Evolutionary conservation across 2,113 vertebrate species (phyloP).

Genomic region (Arothron firmamentum): DNA sequence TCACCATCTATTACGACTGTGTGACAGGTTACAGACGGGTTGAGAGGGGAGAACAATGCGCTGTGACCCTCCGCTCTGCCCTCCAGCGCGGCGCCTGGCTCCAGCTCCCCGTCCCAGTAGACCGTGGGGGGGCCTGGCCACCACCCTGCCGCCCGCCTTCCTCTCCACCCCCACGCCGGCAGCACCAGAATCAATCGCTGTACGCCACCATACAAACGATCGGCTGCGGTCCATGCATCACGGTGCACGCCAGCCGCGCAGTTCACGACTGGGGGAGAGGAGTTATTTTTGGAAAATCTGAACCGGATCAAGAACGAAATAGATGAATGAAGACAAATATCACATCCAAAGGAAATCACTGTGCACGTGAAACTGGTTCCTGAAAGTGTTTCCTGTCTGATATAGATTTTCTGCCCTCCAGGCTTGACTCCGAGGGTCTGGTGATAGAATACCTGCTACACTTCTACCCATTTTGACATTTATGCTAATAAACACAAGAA

Average conservation of each 20-base stretch:
- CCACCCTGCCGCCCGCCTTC: slow-evolving; percentile 46
- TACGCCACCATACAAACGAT: slow-evolving; percentile 77
- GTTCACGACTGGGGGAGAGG: slow-evolving; percentile 30
- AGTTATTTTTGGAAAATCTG: slow-evolving; percentile 27
- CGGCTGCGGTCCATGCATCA: slow-evolving; percentile 69
- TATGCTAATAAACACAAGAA: too few species aligned
- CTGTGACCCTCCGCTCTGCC: slow-evolving; percentile 77
- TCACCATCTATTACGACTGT: slow-evolving; percentile 70
- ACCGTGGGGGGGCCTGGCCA: slow-evolving; percentile 68
- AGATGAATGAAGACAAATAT: not conserved
- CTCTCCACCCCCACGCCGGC: slow-evolving; percentile 24
- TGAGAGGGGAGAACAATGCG: slow-evolving; percentile 72
- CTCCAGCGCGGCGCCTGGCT: slow-evolving; percentile 74
- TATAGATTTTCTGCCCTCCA: too few species aligned
- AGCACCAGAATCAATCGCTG: slow-evolving; percentile 75
- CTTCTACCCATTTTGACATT: too few species aligned
- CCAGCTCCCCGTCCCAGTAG: slow-evolving; percentile 74
- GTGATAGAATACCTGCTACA: too few species aligned
- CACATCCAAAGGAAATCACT: too few species aligned
- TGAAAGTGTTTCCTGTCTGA: too few species aligned
- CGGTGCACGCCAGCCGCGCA: slow-evolving; percentile 54
- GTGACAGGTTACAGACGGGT: slow-evolving; percentile 68
- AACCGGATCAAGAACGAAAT: slow-evolving; percentile 10
- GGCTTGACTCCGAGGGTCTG: too few species aligned
- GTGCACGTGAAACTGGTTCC: too few species aligned